phyloP scores from a whole-genome alignment of 1,140 invertebrate species.

The Elysia chlorotica region DNA sequence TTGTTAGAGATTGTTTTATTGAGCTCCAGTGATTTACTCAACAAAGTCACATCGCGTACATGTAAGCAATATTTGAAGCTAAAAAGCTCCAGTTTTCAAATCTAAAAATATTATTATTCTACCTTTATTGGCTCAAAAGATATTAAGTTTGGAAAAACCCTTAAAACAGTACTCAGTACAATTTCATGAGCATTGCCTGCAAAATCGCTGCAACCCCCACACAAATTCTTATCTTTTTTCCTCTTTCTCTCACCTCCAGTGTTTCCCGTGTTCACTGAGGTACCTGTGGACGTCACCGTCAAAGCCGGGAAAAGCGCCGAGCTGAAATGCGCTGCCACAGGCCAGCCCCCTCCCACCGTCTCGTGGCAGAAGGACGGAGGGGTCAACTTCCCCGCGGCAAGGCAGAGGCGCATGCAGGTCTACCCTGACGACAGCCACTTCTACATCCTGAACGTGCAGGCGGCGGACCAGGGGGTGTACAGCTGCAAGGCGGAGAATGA shows the following conservation, averaged over 20 bases:
- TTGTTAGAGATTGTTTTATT: too few species aligned
- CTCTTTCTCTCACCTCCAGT: constrained; percentile 66
- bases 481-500: constrained; percentile 91
- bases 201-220: too few species aligned
- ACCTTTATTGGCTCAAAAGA: too few species aligned
- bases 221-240: too few species aligned
- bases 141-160: too few species aligned
- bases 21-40: too few species aligned
- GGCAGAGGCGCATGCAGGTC: constrained; percentile 89
- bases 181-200: too few species aligned
- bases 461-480: constrained; percentile 87
- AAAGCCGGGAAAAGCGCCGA: constrained; percentile 84
- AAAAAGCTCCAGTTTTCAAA: too few species aligned
- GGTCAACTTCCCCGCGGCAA: constrained; percentile 91
- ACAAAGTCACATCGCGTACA: too few species aligned
- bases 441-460: constrained; percentile 88
- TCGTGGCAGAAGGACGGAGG: constrained; percentile 84
- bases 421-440: constrained; percentile 90
- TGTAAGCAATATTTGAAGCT: too few species aligned
- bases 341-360: constrained; percentile 85
- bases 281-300: constrained; percentile 81
- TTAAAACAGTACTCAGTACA: too few species aligned
- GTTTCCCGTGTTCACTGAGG: constrained; percentile 85
- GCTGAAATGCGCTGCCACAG: constrained; percentile 87
- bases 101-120: too few species aligned